Evolutionary conservation across 2,888 invertebrate genomes (phyloP).

Genomic region (Pollenia amentaria): DNA sequence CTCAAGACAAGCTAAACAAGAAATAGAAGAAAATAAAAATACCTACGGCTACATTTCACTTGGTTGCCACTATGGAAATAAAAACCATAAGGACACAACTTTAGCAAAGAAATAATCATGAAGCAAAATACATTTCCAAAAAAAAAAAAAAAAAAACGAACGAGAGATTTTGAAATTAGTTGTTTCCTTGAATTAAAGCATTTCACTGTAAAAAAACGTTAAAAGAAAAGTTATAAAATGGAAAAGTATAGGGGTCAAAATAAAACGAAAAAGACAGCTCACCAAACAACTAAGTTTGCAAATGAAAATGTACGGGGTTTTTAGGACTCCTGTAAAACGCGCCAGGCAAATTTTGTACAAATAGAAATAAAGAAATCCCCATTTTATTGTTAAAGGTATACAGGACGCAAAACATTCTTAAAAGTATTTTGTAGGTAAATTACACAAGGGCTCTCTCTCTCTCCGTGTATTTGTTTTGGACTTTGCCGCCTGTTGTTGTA

Average conservation of each 20-base stretch:
- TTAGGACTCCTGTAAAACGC: conserved; percentile 14
- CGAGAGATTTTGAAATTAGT: conserved; percentile 69
- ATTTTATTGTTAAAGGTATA: conserved; percentile 63
- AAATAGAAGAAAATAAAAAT: conserved; percentile 42
- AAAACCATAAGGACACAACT: conserved; percentile 72
- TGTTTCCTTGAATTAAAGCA: conserved; percentile 67
- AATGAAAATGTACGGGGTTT: conserved; percentile 25
- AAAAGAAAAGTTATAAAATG: conserved; percentile 42
- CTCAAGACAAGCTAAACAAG: conserved; percentile 39
- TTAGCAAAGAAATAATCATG: conserved; percentile 49
- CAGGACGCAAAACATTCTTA: conserved; percentile 7
- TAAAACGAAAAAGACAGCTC: conserved; percentile 52
- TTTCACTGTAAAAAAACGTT: conserved; percentile 39
- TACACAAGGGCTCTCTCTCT: conserved; percentile 33
- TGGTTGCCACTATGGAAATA: conserved; percentile 50
- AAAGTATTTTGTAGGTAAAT: conserved; percentile 62
- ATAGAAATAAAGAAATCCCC: background rate
- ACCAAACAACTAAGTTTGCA: conserved; percentile 43
- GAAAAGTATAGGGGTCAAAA: conserved; percentile 36
- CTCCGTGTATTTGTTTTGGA: conserved; percentile 29
- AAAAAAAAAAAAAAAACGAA: conserved; percentile 28
- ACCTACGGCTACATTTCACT: conserved; percentile 64
- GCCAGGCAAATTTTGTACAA: background rate
- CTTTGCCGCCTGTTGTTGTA: conserved; percentile 63
- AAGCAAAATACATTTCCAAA: conserved; percentile 9